A percentile compares a stretch with the other conserved stretches of the same genome.
Evolutionary conservation across 2,888 invertebrate species (phyloP).

Genomic region (Tortricodes alternella): DNA sequence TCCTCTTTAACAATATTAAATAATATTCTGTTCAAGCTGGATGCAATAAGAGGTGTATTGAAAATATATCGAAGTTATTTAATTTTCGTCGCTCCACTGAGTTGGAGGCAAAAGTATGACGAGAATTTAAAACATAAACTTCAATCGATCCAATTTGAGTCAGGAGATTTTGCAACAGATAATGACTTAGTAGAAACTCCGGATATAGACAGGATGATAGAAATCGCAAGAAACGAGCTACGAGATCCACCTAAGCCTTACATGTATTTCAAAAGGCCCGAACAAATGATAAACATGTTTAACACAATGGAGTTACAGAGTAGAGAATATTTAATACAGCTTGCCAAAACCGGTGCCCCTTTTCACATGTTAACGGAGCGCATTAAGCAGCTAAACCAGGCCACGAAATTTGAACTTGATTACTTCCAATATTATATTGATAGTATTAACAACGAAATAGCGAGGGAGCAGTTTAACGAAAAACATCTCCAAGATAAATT

Average conservation of each 20-base stretch:
- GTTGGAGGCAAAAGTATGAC: constrained; percentile 69
- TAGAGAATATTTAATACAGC: constrained; percentile 70
- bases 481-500: constrained; percentile 66
- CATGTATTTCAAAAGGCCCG: constrained; percentile 61
- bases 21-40: constrained; percentile 70
- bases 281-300: constrained; percentile 70
- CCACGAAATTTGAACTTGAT: constrained; percentile 65
- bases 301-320: constrained; percentile 75
- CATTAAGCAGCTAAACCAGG: constrained; percentile 60
- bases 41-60: constrained; percentile 64
- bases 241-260: constrained; percentile 54
- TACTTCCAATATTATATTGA: constrained; percentile 75
- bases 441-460: constrained; percentile 59
- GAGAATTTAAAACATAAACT: constrained; percentile 59
- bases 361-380: constrained; percentile 57
- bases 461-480: constrained; percentile 66
- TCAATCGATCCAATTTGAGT: constrained; percentile 68
- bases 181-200: constrained; percentile 68
- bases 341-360: constrained; percentile 66
- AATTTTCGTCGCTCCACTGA: constrained; percentile 68
- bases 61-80: constrained; percentile 71
- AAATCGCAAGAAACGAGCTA: constrained; percentile 62
- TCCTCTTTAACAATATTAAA: constrained; percentile 62
- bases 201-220: constrained; percentile 71
- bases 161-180: constrained; percentile 64